Evolutionary conservation across 1,140 invertebrate species (phyloP), one percentile per base, ranked within the genome.

Genomic region (Papilio dardanus): DNA sequence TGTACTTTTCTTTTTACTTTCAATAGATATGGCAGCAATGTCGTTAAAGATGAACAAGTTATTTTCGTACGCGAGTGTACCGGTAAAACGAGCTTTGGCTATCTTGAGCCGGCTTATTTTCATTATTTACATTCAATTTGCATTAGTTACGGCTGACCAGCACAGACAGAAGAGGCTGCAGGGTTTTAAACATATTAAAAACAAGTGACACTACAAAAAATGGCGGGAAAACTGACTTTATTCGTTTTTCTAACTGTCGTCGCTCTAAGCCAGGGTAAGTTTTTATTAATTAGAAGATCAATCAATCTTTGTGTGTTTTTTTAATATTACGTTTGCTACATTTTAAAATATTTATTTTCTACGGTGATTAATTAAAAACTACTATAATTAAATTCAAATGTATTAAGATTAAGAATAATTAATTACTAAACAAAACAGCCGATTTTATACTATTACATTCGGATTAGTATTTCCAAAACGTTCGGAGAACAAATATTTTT

Each of bases 121-220:
- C 82, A 83, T 84, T 87, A 84, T 84, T 84, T 81, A 87, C 85
- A 88, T 83, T 87, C 79, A 80, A 81, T 86, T 62, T 74, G 74
- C 81, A 77, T 75, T 80, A 80, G 84, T 75, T 77, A 77, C 77
- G 74, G 30, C 71, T 30, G 68, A 74, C 79, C 79, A 76, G 79
- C 77, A 76, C 75, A 79, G 58, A 42, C 21, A 31, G 24, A 62
- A 76, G 42, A 75, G 74, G 68, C 65, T 33, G 16, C 65, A 66
- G 30, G 33, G 65, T 42, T n/a, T n/a, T 37, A 40, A 40, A 8
- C 12, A 37, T 30, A 31, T 69, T 7, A 10, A 35, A 37, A 67
- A 68, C 31, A 33, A 33, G 35, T 40, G 21, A 81, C 74, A 76
- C 76, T 76, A 74, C 66, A 37, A 10, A 81, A 77, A 78, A 86